Evolutionary conservation across 1,140 invertebrate species (phyloP), one percentile per base, ranked within the genome.

Genomic region (Sarcophaga bullata): DNA sequence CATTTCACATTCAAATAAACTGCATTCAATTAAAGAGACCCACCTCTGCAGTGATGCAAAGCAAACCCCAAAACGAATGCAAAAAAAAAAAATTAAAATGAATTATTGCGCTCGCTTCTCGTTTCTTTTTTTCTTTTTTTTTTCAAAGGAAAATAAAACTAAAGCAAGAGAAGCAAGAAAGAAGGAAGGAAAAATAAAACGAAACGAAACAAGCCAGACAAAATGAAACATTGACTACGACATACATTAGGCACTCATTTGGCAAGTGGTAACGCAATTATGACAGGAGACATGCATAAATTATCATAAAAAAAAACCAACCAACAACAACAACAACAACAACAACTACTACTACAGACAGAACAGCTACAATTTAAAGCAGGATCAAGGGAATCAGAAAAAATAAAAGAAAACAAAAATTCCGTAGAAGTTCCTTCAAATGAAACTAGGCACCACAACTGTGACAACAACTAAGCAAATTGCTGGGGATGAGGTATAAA

Each of bases 221-320:
- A 68, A 68, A 68, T 68, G 62, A 68, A 68, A 68, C 62, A 68
- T 68, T 19, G 17, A 68, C 62, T 25, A 68, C 62, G 62, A 68
- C 62, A 68, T n/a, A 25, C 17, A 68, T 82, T 76, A 82, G 81
- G 52, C 81, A 78, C 73, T 82, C 81, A 82, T 82, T 82, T 82
- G 81, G 81, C 73, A 75, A 68, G 73, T 80, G 81, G 81, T 80
- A 82, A 82, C 81, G 81, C 81, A 82, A 78, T 82, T 82, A 82
- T 82, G 81, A 82, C 81, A 82, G 47, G 73, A 73, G 73, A 75
- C 73, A 78, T 75, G 17, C 50, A 82, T 82, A 82, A 82, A 82
- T 82, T 82, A 82, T 82, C 52, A 82, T 25, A 68, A 19, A 52
- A 10, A 52, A 1, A 1, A 37, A 37, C 25, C 1, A 37, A 68